Evolutionary conservation across 2,113 vertebrate species (phyloP), one percentile per base, ranked within the genome.

Genomic region (Cromileptes altivelis): DNA sequence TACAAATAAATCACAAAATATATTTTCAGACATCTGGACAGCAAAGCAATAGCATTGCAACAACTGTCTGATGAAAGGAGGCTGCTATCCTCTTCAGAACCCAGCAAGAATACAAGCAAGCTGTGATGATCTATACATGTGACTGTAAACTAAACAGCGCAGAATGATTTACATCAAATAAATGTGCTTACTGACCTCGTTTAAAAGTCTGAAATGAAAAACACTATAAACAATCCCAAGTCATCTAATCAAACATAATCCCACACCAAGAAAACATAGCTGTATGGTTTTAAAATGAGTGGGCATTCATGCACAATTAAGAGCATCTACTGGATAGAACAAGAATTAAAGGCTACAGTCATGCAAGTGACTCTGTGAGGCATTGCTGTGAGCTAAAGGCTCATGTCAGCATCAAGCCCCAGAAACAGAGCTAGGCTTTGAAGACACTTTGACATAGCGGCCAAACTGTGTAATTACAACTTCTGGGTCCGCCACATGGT

Each of bases 1-100:
- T 33, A 37, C 60, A 70, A 62, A 64, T 52, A 65, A 82, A 82
- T 82, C 62, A 85, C 9, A 65, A 61, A 83, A 45, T 60, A 45
- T 25, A 80, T 53, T 70, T 63, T 62, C 62, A 53, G 50, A 82
- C 14, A 67, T 70, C 23, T n/a, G 62, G 68, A 82, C 57, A 74
- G 62, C 27, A 23, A 1, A 47, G 57, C 25, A 45, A 65, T 11
- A 40, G 40, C 27, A 42, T 13, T 65, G 27, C 33, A 81, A 50
- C 40, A 23, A 21, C 33, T 61, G 65, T 69, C 13, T 68, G 40
- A 57, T 62, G 30, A 75, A 75, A 53, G 14, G 13, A 53, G 7
- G 47, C 62, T 33, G 25, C 49, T 58, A 14, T 55, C 15, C 47
- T 56, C 72, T 52, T 15, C 27, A n/a, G 13, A 70, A 18, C 21